Percentiles rank a stretch among this genome's conserved stretches.
Conservation (phyloP, 2,888 invertebrate genomes). For the Azorinus chamasolen region DNA sequence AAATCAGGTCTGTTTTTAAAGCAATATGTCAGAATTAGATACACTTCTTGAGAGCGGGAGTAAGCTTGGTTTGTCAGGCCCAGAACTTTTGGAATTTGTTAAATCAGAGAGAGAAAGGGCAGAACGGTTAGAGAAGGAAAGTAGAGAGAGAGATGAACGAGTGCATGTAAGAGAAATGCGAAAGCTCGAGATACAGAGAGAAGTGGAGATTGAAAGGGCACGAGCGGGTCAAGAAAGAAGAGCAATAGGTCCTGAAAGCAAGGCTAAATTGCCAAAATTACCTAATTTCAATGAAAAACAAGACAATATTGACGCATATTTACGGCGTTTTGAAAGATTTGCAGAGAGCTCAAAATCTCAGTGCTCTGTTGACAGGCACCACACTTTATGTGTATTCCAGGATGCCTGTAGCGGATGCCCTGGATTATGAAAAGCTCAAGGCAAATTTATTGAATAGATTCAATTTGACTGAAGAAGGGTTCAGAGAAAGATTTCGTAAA, state of each 20-base stretch:
- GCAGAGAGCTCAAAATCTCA: constrained; percentile 21
- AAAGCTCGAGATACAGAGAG: not conserved
- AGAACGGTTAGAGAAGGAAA: too few relatives aligned
- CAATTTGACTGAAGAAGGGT: constrained; percentile 32
- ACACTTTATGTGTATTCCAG: constrained; percentile 40
- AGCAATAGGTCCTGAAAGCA: too few relatives aligned
- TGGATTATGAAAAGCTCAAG: constrained; percentile 26
- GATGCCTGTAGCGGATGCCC: constrained; percentile 21
- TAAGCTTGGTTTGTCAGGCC: too few relatives aligned
- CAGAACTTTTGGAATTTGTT: too few relatives aligned
- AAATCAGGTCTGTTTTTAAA: too few relatives aligned
- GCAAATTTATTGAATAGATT: constrained; percentile 24
- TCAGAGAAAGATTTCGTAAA: constrained; percentile 17
- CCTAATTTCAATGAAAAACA: constrained; percentile 31
- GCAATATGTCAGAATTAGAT: too few relatives aligned
- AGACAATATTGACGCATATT: constrained; percentile 31
- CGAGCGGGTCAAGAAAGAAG: too few relatives aligned
- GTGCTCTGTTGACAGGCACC: constrained; percentile 37
- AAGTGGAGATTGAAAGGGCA: not conserved
- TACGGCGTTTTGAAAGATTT: constrained; percentile 32
- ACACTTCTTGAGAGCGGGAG: too few relatives aligned
- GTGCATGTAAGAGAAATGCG: not conserved
- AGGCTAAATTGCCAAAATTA: constrained; percentile 13
- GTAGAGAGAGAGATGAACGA: too few relatives aligned
- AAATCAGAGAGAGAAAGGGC: too few relatives aligned